Evolutionary conservation across 2,888 invertebrate species (phyloP), one percentile per base, ranked within the genome.

Genomic region (Phragmatobia fuliginosa): DNA sequence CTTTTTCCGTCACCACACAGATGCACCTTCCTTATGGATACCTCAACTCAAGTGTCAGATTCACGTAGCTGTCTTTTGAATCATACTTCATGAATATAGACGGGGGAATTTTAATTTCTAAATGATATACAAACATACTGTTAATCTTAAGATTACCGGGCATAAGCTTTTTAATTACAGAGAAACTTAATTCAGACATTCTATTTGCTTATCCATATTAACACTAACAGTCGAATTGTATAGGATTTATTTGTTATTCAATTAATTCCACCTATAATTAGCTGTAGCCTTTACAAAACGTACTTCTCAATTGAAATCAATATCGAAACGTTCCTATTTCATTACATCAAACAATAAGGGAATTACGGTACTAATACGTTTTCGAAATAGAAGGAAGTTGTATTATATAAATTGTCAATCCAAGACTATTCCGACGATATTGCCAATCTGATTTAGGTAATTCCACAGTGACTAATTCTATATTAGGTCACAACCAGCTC

Each of bases 301-400:
- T 49, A 14, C 52, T 5, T 52, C 25, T 25, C 4, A 25, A 52
- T 11, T 14, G 25, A 25, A 3, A 2, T 52, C 52, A 52, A 52
- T 52, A 52, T 25, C 52, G 52, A 52, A 52, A 52, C 25, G 14
- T 52, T 25, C 52, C 52, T 25, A 25, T 25, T 52, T 52, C 25
- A 52, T 52, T 52, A 52, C 52, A 52, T 25, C 52, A 59, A 59
- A 59, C 59, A 18, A 32, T 59, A 59, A 7, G 59, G 31, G 59
- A 21, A 59, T 59, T 59, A 32, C 16, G 32, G 21, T 59, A 59
- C 59, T 59, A 52, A 52, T 25, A 52, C 52, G 14, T 52, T 52
- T 52, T 5, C 25, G 25, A 52, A 25, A 52, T 52, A 52, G 11
- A 52, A 52, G 25, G 25, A 25, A 52, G 52, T 52, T n/a, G 25